These are phyloP conservation scores for Acanthosoma haemorrhoidale DNA, from an alignment of 2,888 invertebrate genomes.

Conservation along the genomic window DNA sequence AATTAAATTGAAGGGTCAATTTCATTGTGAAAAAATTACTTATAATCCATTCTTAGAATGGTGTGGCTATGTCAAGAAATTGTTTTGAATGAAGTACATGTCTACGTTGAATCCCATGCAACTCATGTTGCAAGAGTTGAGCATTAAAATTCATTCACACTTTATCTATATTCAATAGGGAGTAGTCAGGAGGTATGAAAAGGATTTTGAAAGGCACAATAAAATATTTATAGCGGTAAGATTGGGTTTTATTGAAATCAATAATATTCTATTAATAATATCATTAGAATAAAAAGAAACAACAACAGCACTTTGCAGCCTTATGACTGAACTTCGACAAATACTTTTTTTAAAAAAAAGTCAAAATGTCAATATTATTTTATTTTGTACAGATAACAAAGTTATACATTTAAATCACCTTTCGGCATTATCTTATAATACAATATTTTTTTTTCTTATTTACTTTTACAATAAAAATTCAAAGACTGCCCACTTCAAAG, in stretches of 20 bases:
- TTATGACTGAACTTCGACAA: slow-evolving; percentile 35
- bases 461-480: not conserved
- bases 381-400: slow-evolving; percentile 38
- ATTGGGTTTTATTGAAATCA: slow-evolving; percentile 42
- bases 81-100: too few species aligned
- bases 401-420: slow-evolving; percentile 35
- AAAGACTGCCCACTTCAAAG: not conserved
- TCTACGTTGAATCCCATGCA: too few species aligned
- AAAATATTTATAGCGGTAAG: slow-evolving; percentile 39
- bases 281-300: slow-evolving; percentile 42
- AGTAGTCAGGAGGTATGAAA: too few species aligned
- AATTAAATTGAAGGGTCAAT: too few species aligned
- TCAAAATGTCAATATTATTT: slow-evolving; percentile 33
- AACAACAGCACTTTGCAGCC: slow-evolving; percentile 41
- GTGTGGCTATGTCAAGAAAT: too few species aligned
- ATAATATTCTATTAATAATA: slow-evolving; percentile 42
- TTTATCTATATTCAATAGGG: too few species aligned
- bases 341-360: slow-evolving; percentile 36
- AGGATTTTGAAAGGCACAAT: too few species aligned
- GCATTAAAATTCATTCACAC: too few species aligned
- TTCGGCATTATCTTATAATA: slow-evolving; percentile 30
- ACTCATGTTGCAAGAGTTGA: too few species aligned
- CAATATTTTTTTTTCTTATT: not conserved
- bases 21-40: too few species aligned
- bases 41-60: too few species aligned